Percentiles rank a stretch among this genome's conserved stretches.
Conservation (phyloP, 1,140 invertebrate genomes). For the Hyposmocoma kahamanoa region DNA sequence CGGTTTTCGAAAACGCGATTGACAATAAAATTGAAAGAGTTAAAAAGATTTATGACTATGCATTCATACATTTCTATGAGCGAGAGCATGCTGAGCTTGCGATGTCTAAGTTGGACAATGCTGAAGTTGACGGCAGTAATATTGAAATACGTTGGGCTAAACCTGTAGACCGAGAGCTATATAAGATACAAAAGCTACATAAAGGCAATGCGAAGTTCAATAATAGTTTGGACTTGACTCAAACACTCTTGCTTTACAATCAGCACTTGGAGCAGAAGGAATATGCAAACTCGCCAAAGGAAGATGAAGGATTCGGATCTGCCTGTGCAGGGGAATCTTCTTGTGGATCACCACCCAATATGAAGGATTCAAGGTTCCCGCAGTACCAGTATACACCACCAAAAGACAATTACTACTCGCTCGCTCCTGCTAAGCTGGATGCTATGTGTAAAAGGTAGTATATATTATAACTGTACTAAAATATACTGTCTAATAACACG, state of each 20-base stretch:
- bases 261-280: conserved; percentile 55
- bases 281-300: conserved; percentile 40
- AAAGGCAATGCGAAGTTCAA: conserved; percentile 67
- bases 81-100: conserved; percentile 65
- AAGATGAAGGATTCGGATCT: conserved; percentile 53
- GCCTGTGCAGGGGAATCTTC: conserved; percentile 38
- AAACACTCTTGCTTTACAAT: conserved; percentile 60
- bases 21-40: conserved; percentile 49
- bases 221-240: conserved; percentile 43
- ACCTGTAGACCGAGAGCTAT: conserved; percentile 55
- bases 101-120: conserved; percentile 53
- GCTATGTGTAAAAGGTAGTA: conserved; percentile 53
- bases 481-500: no score
- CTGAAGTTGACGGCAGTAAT: conserved; percentile 48
- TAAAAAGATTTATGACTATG: conserved; percentile 73
- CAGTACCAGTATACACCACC: conserved; percentile 7
- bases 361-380: conserved; percentile 14
- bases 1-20: conserved; percentile 42
- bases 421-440: conserved; percentile 54
- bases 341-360: conserved; percentile 34
- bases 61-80: conserved; percentile 68
- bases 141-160: conserved; percentile 62
- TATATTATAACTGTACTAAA: background rate
- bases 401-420: conserved; percentile 31
- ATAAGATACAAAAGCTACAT: conserved; percentile 50